These are phyloP conservation scores for Pachydiplax longipennis DNA, from an alignment of 2,888 invertebrate genomes.

Conservation along the genomic window DNA sequence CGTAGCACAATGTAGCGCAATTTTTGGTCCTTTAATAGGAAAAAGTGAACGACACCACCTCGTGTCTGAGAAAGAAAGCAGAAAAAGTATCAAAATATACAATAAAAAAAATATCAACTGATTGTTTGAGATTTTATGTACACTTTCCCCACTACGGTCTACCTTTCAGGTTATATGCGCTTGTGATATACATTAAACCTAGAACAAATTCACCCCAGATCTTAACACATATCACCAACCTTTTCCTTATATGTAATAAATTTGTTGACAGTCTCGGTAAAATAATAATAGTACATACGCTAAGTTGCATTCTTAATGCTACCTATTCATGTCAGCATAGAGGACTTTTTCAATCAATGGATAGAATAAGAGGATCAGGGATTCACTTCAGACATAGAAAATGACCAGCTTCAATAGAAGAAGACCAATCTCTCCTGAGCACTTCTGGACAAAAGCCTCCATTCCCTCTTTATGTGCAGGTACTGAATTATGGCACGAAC, in stretches of 20 bases:
- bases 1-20: not conserved
- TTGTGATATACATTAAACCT: constrained; percentile 36
- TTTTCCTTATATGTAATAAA: not conserved
- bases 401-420: constrained; percentile 71
- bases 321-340: not conserved
- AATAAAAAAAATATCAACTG: constrained; percentile 19
- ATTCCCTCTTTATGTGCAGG: constrained; percentile 86
- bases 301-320: constrained; percentile 16
- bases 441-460: constrained; percentile 84
- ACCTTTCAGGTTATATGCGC: not conserved
- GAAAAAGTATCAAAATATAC: constrained; percentile 12
- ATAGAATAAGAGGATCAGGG: not conserved
- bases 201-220: constrained; percentile 8
- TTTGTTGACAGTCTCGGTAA: constrained; percentile 7
- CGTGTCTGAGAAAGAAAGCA: not conserved
- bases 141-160: constrained; percentile 14
- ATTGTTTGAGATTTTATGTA: constrained; percentile 4
- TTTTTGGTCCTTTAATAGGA: not conserved
- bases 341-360: not conserved
- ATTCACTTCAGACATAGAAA: not conserved
- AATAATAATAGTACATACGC: not conserved
- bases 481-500: constrained; percentile 87
- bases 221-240: constrained; percentile 39
- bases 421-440: constrained; percentile 87
- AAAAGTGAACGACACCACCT: not conserved